phyloP scores from a whole-genome alignment of 1,140 invertebrate genomes.

The Sitobion miscanthi region DNA sequence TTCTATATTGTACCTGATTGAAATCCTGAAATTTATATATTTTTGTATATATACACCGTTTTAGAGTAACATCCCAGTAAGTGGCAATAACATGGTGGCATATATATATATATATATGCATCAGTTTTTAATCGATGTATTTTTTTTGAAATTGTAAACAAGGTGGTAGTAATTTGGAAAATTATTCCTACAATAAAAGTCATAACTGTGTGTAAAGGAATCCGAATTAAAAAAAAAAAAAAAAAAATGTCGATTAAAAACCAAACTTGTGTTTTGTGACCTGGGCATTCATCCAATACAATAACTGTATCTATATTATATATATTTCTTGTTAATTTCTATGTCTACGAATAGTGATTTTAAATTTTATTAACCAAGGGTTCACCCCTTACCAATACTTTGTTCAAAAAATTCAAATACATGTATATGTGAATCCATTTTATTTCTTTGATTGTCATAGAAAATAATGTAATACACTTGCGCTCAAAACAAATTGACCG shows the following conservation, averaged over 20 bases:
- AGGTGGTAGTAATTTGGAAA: constrained; percentile 3
- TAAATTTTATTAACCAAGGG: neutral
- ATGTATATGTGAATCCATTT: neutral
- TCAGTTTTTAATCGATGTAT: neutral
- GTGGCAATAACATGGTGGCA: neutral
- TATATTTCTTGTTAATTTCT: neutral
- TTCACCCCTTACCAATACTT: neutral
- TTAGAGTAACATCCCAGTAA: neutral
- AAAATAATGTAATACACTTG: constrained; percentile 19
- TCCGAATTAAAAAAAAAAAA: constrained; percentile 2
- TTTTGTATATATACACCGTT: constrained; percentile 24
- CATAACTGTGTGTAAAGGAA: neutral
- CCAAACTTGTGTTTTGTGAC: neutral
- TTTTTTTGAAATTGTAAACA: neutral
- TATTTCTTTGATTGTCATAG: neutral
- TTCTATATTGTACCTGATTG: constrained; percentile 50
- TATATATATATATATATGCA: neutral
- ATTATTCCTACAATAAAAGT: constrained; percentile 9
- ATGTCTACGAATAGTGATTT: neutral
- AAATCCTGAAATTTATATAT: constrained; percentile 17
- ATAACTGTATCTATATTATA: neutral
- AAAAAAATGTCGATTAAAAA: neutral
- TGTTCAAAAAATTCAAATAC: neutral
- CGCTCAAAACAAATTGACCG: constrained; percentile 19
- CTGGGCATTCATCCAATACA: neutral